Conservation (phyloP, 2,888 invertebrate species). For the Monopis laevigella region DNA sequence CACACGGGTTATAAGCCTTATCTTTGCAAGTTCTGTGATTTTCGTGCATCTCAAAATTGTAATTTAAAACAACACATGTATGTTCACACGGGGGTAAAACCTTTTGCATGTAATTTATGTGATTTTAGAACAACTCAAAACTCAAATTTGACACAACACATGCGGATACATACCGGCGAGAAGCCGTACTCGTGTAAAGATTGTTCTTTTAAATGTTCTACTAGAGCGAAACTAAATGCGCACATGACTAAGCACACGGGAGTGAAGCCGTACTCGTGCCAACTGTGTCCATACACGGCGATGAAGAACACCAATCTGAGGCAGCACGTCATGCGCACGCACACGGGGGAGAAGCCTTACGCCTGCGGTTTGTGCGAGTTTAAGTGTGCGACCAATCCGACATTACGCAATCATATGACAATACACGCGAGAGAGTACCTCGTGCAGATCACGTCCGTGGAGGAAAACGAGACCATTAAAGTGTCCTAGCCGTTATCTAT, state of each 20-base stretch:
- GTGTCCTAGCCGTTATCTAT: too few species aligned
- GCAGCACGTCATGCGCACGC: not conserved
- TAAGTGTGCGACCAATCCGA: not conserved
- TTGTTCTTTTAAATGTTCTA: not conserved
- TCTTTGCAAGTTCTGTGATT: slow-evolving; percentile 41
- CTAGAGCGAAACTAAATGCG: not conserved
- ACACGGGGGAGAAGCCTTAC: slow-evolving; percentile 1
- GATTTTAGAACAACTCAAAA: not conserved
- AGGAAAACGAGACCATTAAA: too few species aligned
- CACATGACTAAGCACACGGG: not conserved
- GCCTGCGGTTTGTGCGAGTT: not conserved
- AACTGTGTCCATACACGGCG: not conserved
- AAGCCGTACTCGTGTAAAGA: not conserved
- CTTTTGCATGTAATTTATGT: not conserved
- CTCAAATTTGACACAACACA: not conserved
- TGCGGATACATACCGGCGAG: not conserved
- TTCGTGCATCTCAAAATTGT: slow-evolving; percentile 40
- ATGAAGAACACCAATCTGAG: not conserved
- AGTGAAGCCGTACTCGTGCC: not conserved
- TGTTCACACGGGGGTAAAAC: slow-evolving; percentile 29
- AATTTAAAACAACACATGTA: slow-evolving; percentile 41
- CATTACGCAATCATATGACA: not conserved
- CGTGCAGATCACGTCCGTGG: too few species aligned
- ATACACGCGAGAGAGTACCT: not conserved
- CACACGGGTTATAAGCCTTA: slow-evolving; percentile 56